These are phyloP conservation scores for Aphodius granarius DNA, from an alignment of 2,888 invertebrate genomes.

Conservation along the genomic window DNA sequence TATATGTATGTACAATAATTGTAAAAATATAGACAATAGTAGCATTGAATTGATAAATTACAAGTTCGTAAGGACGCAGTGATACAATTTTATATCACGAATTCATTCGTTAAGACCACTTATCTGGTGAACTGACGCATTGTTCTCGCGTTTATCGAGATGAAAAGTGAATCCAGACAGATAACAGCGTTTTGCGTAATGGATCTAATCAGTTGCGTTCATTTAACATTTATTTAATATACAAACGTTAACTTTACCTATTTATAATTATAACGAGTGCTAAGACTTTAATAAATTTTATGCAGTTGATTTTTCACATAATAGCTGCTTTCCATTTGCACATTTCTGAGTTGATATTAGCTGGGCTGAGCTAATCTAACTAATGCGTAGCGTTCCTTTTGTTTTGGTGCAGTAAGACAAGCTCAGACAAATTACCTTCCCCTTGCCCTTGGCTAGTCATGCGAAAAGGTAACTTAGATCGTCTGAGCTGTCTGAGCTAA, in stretches of 20 bases:
- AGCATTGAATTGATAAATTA: neutral
- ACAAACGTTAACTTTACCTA: neutral
- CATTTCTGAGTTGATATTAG: too few relatives aligned
- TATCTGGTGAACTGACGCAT: neutral
- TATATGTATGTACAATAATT: neutral
- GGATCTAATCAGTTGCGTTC: neutral
- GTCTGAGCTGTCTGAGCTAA: too few relatives aligned
- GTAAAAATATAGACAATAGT: neutral
- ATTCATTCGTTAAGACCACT: neutral
- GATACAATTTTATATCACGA: neutral
- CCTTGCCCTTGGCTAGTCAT: too few relatives aligned
- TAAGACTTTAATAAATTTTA: too few relatives aligned
- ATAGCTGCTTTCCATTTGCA: too few relatives aligned
- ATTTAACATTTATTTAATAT: neutral
- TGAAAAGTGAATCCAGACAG: neutral
- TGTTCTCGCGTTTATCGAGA: neutral
- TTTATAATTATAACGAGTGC: too few relatives aligned
- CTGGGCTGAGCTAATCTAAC: too few relatives aligned
- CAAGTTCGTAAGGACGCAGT: neutral
- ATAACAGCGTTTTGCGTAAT: neutral
- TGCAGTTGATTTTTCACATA: too few relatives aligned
- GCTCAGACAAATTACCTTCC: too few relatives aligned
- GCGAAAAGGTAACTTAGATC: too few relatives aligned
- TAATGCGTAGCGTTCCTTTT: too few relatives aligned
- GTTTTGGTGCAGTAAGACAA: too few relatives aligned